Evolutionary conservation across 2,888 invertebrate genomes (phyloP), one percentile per base, ranked within the genome.

Genomic region (Lomographa bimaculata): DNA sequence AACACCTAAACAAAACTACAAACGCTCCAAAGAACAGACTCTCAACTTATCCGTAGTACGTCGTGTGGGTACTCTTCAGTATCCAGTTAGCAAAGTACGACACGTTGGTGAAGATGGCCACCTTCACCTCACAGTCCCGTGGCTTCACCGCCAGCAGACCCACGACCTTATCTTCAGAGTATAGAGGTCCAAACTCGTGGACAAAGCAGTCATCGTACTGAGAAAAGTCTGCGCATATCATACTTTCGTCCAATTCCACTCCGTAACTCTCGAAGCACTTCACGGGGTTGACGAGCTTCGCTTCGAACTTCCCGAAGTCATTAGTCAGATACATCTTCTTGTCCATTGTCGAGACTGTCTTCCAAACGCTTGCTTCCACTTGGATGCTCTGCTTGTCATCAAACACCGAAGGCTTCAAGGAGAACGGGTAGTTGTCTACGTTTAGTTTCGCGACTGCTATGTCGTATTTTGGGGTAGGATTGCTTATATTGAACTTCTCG

Each of bases 101-200:
- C 0, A 72, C 53, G 19, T 72, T 72, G 0, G 71, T 71, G 7
- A 76, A 76, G 6, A 76, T 65, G 0, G 71, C 68, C 7, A 64
- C 3, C 14, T 63, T 70, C 1, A 55, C 62, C 0, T 79, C 78
- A 28, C 84, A 84, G 1, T 81, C 78, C 3, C 54, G 57, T 0
- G 86, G 83, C 21, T 65, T 75, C 11, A 75, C 55, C 0, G 79
- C 63, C 7, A 86, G 39, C 0, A 86, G 54, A 0, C 86, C 87
- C 0, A 77, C 71, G 1, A 86, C 46, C 25, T 71, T 81, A 18
- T 85, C 75, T 0, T 46, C 62, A 2, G 27, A 14, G 35, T 60
- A 86, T 0, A 86, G 21, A 0, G 87, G 87, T 0, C 87, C 87
- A 37, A 85, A 86, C 14, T 87, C 87, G 1, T 80, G 72, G 0